A percentile compares a stretch with the other conserved stretches of the same genome.
Conservation (phyloP, 2,888 invertebrate species). For the Netelia melanura region DNA sequence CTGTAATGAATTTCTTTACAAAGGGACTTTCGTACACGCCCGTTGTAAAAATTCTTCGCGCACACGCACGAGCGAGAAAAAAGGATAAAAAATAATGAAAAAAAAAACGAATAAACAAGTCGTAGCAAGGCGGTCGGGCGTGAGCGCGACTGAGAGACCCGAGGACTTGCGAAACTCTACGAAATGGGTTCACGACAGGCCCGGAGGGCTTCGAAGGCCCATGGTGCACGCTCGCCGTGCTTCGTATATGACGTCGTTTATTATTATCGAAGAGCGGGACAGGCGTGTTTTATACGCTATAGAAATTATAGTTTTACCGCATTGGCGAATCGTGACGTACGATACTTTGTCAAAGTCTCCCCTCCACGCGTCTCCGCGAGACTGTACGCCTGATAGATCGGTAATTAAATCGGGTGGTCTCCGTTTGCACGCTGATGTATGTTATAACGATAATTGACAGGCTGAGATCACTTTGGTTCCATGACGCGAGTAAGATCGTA, state of each 20-base stretch:
- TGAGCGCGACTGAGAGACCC: neutral
- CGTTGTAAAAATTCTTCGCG: conserved; percentile 40
- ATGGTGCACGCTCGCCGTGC: conserved; percentile 22
- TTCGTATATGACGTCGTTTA: conserved; percentile 49
- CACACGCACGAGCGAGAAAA: neutral
- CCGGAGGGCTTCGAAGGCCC: conserved; percentile 28
- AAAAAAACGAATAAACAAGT: neutral
- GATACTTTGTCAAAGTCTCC: conserved; percentile 68
- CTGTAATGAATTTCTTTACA: conserved; percentile 63
- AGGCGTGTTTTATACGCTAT: conserved; percentile 51
- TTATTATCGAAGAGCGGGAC: conserved; percentile 62
- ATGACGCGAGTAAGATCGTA: neutral
- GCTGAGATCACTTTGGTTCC: conserved; percentile 3
- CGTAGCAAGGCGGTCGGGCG: neutral
- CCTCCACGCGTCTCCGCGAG: conserved; percentile 6
- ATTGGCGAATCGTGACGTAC: conserved; percentile 57
- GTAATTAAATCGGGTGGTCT: conserved; percentile 57
- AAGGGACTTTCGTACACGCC: conserved; percentile 59
- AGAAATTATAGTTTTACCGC: conserved; percentile 55
- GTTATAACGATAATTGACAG: conserved; percentile 51
- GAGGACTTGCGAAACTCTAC: conserved; percentile 64
- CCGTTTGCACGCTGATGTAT: conserved; percentile 10
- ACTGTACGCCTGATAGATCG: conserved; percentile 54
- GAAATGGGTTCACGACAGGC: conserved; percentile 68
- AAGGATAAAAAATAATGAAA: neutral